These are phyloP conservation scores for Nymphalis urticae DNA, from an alignment of 2,888 invertebrate genomes.

Conservation along the genomic window DNA sequence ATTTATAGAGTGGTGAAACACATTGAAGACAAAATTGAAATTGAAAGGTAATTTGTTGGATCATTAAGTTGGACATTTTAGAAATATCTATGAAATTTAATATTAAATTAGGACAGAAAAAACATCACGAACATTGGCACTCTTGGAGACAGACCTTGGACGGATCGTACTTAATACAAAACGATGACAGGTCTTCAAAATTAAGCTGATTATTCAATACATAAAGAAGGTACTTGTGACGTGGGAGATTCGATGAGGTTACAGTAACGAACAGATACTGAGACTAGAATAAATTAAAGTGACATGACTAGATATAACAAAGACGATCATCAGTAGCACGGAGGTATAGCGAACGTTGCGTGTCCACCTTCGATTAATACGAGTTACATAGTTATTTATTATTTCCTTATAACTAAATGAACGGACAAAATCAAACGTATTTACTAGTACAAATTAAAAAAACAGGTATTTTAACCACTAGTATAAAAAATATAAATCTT, in stretches of 20 bases:
- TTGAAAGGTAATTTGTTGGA: background rate
- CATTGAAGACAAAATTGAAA: background rate
- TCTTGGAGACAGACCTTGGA: constrained; percentile 56
- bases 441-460: background rate
- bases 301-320: constrained; percentile 22
- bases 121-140: constrained; percentile 36
- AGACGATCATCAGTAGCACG: background rate
- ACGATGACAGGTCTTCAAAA: constrained; percentile 39
- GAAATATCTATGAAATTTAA: constrained; percentile 18
- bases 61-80: background rate
- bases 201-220: constrained; percentile 26
- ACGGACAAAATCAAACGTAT: background rate
- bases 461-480: background rate
- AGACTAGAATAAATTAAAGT: constrained; percentile 19
- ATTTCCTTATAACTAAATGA: background rate
- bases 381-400: constrained; percentile 3
- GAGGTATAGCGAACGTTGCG: background rate
- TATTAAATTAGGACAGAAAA: constrained; percentile 33
- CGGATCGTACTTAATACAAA: constrained; percentile 62
- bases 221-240: constrained; percentile 25
- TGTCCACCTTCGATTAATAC: background rate
- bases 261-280: constrained; percentile 8
- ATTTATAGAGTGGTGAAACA: background rate
- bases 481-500: constrained; percentile 11
- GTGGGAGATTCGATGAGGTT: constrained; percentile 7